Evolutionary conservation across 2,113 vertebrate species (phyloP).

Genomic region (Xiphophorus couchianus): DNA sequence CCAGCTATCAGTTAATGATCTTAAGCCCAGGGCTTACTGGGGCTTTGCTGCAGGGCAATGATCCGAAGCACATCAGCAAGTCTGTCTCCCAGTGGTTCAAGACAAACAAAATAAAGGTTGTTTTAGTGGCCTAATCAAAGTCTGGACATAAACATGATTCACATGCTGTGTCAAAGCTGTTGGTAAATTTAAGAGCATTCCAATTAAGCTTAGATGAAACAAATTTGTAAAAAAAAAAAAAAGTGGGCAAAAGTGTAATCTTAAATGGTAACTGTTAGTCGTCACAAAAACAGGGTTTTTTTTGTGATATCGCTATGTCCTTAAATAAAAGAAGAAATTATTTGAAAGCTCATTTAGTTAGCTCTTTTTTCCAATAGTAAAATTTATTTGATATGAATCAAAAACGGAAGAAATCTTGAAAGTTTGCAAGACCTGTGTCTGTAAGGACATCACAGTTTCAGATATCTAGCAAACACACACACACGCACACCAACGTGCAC

Average conservation of each 20-base stretch:
- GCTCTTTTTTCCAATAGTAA: too few relatives aligned
- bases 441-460: background rate
- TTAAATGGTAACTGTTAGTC: background rate
- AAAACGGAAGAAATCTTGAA: background rate
- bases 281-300: background rate
- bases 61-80: background rate
- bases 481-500: background rate
- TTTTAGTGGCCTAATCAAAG: background rate
- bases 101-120: background rate
- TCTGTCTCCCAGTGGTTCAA: background rate
- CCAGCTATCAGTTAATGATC: background rate
- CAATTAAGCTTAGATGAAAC: background rate
- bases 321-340: background rate
- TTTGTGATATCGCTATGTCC: background rate
- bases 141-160: background rate
- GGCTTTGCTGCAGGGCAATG: background rate
- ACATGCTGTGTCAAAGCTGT: background rate
- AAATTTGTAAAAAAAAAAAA: background rate
- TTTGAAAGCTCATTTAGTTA: background rate
- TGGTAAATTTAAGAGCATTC: background rate
- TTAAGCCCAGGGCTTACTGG: background rate
- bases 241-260: background rate
- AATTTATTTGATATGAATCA: background rate
- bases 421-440: background rate
- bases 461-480: conserved; percentile 9